Percentiles rank a stretch among this genome's conserved stretches.
These are phyloP conservation scores for Enteromius fasciolatus DNA, from an alignment of 2,797 vertebrate species.

Conservation along the genomic window DNA sequence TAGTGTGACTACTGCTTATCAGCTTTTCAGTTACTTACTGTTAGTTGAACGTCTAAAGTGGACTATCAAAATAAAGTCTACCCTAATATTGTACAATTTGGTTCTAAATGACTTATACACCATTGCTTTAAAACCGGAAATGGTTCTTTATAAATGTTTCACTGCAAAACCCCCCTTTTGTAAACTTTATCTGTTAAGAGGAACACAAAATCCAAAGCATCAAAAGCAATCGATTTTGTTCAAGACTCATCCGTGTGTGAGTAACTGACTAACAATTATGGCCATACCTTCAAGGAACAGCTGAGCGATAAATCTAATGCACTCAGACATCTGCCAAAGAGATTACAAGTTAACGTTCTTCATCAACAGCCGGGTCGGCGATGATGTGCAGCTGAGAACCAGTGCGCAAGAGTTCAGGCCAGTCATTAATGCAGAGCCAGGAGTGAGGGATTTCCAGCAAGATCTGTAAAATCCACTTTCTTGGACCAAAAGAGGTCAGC, in stretches of 20 bases:
- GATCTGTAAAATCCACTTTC: not conserved
- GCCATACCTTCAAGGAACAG: conserved; percentile 51
- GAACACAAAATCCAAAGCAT: not conserved
- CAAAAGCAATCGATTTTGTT: conserved; percentile 18
- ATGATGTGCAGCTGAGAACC: conserved; percentile 17
- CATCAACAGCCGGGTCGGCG: conserved; percentile 3
- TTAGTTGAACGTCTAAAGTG: too few species aligned
- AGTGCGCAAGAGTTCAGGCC: conserved; percentile 4
- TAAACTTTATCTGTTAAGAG: not conserved
- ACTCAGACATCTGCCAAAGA: conserved; percentile 59
- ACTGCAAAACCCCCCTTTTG: not conserved
- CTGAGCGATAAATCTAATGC: conserved; percentile 42
- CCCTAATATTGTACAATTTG: not conserved
- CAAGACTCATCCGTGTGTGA: conserved; percentile 31
- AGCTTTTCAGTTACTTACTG: not conserved
- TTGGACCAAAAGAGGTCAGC: not conserved
- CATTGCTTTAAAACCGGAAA: not conserved
- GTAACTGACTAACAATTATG: conserved; percentile 56
- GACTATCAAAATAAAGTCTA: too few species aligned
- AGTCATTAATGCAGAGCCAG: not conserved
- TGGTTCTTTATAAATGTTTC: too few species aligned
- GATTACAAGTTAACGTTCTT: conserved; percentile 30
- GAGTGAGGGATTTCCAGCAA: not conserved
- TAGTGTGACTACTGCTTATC: not conserved
- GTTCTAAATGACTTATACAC: not conserved